These are phyloP conservation scores for Melipona quadrifasciata DNA, from an alignment of 1,140 invertebrate genomes.

Conservation along the genomic window DNA sequence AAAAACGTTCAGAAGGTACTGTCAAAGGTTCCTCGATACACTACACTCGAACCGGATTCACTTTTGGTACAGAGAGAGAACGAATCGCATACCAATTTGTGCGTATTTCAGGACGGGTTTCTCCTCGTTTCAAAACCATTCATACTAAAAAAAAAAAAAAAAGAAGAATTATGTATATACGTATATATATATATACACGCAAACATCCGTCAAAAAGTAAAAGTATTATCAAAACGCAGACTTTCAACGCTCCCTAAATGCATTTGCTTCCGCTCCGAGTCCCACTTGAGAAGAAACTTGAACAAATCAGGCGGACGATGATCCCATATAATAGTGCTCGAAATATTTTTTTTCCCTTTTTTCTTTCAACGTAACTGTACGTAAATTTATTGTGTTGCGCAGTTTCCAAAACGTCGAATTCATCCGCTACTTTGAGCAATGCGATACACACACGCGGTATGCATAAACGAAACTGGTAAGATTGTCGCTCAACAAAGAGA, in stretches of 20 bases:
- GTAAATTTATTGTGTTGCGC: not conserved
- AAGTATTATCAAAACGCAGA: conserved; percentile 32
- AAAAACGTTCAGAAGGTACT: not conserved
- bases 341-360: not conserved
- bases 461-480: conserved; percentile 9
- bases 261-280: not conserved
- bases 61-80: not conserved
- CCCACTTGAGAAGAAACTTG: not conserved
- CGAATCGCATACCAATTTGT: conserved; percentile 31
- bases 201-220: conserved; percentile 37
- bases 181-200: not conserved
- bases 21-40: not conserved
- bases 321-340: not conserved
- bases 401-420: not conserved
- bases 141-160: not conserved
- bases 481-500: conserved; percentile 12
- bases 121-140: conserved; percentile 19
- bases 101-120: conserved; percentile 50
- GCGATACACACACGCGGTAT: not conserved
- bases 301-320: not conserved
- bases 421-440: conserved; percentile 1
- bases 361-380: not conserved
- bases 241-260: conserved; percentile 30
- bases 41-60: not conserved
- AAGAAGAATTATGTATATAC: not conserved